Evolutionary conservation across 1,140 invertebrate species (phyloP), one percentile per base, ranked within the genome.

Genomic region (Aleiodes sp.): DNA sequence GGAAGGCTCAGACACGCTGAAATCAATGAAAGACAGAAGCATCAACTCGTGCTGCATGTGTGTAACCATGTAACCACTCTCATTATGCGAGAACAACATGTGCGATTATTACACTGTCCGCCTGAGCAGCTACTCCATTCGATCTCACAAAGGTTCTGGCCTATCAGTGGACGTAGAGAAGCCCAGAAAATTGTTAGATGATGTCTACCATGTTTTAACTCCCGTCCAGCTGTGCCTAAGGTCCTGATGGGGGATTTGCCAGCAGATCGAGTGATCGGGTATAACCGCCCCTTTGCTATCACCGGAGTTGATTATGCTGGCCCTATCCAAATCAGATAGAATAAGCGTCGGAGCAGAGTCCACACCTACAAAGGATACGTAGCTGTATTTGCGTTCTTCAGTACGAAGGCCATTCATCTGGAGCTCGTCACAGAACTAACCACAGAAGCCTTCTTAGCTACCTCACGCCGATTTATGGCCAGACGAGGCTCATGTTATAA

Each of bases 301-400:
- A 43, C 65, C 12, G 73, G 76, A 16, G 59, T 79, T 4, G 78
- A 85, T 71, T 82, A 80, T 63, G 76, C 77, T 10, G 82, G 81
- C 33, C 82, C 79, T 56, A 46, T 81, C 2, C 52, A 66, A 68
- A 71, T 64, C 7, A n/a, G 24, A 19, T 35, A 52, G n/a, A 59
- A 19, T 29, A 57, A n/a, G 28, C 16, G 62, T 8, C 2, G 63
- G 16, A 52, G 62, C 14, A 60, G 43, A 56, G 14, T 59, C 1
- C 19, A 46, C n/a, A 66, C 29, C 9, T 65, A n/a, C 10, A 78
- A 78, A 57, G 52, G 59, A 12, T 79, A 80, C 64, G 26, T 76
- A 19, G 70, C 57, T 14, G 24, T 77, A 26, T 80, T 79, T 59
- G 56, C 73, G 1, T 80, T 74, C 70, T 43, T 81, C 9, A 29